Conservation (phyloP, 2,888 invertebrate genomes). For the Congeria kusceri region DNA sequence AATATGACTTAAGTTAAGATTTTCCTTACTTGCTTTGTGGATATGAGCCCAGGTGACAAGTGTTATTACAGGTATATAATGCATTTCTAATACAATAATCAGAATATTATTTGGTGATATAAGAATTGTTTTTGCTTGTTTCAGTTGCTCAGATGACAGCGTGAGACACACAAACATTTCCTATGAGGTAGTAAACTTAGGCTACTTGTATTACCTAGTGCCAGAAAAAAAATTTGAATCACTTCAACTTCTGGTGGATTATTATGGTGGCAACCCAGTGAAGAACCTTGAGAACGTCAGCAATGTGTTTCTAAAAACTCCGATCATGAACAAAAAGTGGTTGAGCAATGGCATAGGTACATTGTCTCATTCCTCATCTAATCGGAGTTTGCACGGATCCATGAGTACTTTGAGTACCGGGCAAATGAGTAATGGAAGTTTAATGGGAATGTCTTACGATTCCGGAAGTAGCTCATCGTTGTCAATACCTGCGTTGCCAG, state of each 20-base stretch:
- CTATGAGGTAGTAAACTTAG: slow-evolving; percentile 43
- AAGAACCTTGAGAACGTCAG: slow-evolving; percentile 69
- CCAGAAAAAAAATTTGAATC: slow-evolving; percentile 67
- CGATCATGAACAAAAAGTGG: slow-evolving; percentile 24
- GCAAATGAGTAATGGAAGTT: not conserved
- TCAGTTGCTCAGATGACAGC: slow-evolving; percentile 66
- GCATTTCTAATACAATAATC: too few species aligned
- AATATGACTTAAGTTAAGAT: too few species aligned
- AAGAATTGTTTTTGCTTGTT: slow-evolving; percentile 12
- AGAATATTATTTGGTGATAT: too few species aligned
- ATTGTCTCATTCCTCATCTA: slow-evolving; percentile 13
- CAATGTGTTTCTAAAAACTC: slow-evolving; percentile 62
- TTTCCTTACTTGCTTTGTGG: too few species aligned
- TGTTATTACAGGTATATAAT: too few species aligned
- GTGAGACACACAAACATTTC: slow-evolving; percentile 69
- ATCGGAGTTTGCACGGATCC: slow-evolving; percentile 11
- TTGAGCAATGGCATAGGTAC: slow-evolving; percentile 3
- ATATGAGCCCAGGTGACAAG: too few species aligned
- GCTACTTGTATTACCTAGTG: slow-evolving; percentile 61
- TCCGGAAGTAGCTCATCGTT: slow-evolving; percentile 3
- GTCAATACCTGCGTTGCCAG: slow-evolving; percentile 39
- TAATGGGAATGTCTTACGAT: not conserved
- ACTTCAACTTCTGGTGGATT: slow-evolving; percentile 56
- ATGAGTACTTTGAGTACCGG: slow-evolving; percentile 7
- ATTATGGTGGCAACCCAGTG: slow-evolving; percentile 63